Evolutionary conservation across 2,888 invertebrate genomes (phyloP).

Genomic region (Spisula solida): DNA sequence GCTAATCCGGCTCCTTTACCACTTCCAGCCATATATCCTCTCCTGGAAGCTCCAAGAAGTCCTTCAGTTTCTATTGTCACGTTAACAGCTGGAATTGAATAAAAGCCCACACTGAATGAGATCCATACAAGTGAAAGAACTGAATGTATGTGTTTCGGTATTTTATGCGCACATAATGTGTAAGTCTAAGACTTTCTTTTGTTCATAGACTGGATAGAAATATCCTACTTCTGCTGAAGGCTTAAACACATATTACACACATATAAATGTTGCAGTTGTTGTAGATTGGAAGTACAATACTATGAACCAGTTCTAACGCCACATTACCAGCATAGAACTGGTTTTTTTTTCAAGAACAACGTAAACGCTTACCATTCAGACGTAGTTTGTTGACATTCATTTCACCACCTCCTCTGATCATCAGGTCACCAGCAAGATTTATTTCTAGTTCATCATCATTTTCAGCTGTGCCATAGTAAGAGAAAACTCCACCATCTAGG

Average conservation of each 20-base stretch:
- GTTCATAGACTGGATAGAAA: no score
- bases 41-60: conserved; percentile 69
- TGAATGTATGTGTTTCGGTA: no score
- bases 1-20: conserved; percentile 72
- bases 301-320: no score
- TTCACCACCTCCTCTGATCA: conserved; percentile 76
- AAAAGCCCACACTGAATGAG: neutral
- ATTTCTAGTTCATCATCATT: conserved; percentile 67
- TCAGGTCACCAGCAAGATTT: conserved; percentile 72
- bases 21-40: conserved; percentile 69
- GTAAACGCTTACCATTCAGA: conserved; percentile 65
- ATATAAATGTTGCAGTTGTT: no score
- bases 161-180: no score
- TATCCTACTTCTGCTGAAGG: no score
- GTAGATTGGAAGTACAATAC: no score
- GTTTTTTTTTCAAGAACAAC: neutral
- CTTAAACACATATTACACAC: no score
- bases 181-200: no score
- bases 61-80: conserved; percentile 79
- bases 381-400: conserved; percentile 73
- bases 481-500: conserved; percentile 77
- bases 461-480: conserved; percentile 72
- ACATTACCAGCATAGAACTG: no score
- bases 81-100: conserved; percentile 73
- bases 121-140: no score